Evolutionary conservation across 1,140 invertebrate genomes (phyloP).

Genomic region (Phymastichus coffea): DNA sequence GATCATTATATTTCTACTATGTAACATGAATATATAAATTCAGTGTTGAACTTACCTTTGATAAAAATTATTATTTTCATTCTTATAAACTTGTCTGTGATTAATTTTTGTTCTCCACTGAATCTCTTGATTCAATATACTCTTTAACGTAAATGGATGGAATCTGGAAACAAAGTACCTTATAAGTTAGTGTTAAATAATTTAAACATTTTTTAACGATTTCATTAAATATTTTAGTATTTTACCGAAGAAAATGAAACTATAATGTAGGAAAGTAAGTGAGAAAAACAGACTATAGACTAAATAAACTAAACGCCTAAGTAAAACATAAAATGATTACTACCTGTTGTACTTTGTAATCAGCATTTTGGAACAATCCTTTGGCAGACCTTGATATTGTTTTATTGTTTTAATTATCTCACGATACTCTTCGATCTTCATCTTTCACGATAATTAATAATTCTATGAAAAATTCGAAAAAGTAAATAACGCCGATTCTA

Average conservation of each 20-base stretch:
- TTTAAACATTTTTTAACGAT: no score
- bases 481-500: constrained; percentile 3
- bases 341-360: constrained; percentile 37
- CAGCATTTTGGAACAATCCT: constrained; percentile 39
- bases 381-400: constrained; percentile 39
- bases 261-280: no score
- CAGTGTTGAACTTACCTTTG: no score
- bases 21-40: neutral
- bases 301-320: no score
- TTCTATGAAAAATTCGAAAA: neutral
- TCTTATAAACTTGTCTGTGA: constrained; percentile 36
- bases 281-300: no score
- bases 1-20: neutral
- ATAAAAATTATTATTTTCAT: constrained; percentile 7
- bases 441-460: constrained; percentile 21
- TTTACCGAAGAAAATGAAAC: no score
- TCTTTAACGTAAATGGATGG: constrained; percentile 51
- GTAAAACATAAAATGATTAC: no score
- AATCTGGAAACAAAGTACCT: constrained; percentile 34
- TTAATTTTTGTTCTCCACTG: constrained; percentile 52
- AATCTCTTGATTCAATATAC: constrained; percentile 56
- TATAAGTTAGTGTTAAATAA: no score
- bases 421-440: constrained; percentile 38
- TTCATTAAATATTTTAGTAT: no score
- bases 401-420: constrained; percentile 37